Base-by-base conservation (phyloP, 2,888 invertebrate genomes). In the Lasioglossum morio region DNA sequence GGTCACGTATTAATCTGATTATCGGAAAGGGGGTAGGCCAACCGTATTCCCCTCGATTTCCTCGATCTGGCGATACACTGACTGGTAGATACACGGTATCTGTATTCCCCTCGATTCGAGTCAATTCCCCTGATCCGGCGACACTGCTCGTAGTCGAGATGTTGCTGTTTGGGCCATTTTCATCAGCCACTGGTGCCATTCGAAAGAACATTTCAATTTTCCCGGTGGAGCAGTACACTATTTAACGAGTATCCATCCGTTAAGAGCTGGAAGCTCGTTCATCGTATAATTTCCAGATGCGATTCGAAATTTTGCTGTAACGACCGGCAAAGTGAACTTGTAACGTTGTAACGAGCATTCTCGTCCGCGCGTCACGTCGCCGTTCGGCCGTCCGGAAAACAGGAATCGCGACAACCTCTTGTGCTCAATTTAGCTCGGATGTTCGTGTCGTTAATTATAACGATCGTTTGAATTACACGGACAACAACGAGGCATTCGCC, bases 401-500 rank as follows among this genome's bases (percentile, higher is more conserved):
- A 76, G 73, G 43, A 78, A 83, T 69, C 19, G 43, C 34, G 75
- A 72, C 63, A 53, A 57, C 63, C 70, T 37, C 63, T 78, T 48
- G 73, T 69, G 57, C 57, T 30, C 75, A 43, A 30, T 53, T 72
- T 40, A n/a, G 23, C 37, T 57, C 37, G 78, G 70, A 75, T 66
- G 69, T 82, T 72, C 76, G 53, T n/a, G 53, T 87, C 81, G 79
- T 87, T 87, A 87, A 87, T 87, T 82, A 66, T 75, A 69, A 87
- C 77, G 81, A 84, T 84, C 87, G 83, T 84, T 79, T 43, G 79
- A 87, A 83, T 86, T 86, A 60, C 79, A 79, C 70, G 53, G 48
- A 72, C 48, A 14, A 82, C 66, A 77, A 53, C 46, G 76, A 34
- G 76, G 53, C 27, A 40, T 23, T 63, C 48, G 72, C 7, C 30